Conservation (phyloP, 2,797 vertebrate species). For the Hapalemur alaotrensis region DNA sequence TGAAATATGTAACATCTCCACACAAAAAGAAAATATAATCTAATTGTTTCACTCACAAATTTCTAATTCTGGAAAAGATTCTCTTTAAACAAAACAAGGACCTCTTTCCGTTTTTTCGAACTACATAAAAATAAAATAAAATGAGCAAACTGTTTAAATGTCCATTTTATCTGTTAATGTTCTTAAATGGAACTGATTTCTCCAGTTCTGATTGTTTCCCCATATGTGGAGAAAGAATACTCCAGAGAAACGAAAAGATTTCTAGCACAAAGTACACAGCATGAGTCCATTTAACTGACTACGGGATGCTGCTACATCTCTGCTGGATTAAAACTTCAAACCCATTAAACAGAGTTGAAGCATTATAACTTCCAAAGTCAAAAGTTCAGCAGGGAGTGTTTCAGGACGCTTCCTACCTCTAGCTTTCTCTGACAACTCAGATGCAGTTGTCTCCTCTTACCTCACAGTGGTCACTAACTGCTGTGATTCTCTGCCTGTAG, state of each 20-base stretch:
- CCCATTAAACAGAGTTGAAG: slow-evolving; percentile 78
- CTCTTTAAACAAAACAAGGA: background rate
- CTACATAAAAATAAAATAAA: slow-evolving; percentile 45
- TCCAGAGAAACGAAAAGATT: slow-evolving; percentile 56
- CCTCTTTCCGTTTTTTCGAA: background rate
- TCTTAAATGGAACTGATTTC: slow-evolving; percentile 42
- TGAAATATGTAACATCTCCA: background rate
- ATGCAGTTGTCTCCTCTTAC: background rate
- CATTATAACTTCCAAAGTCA: slow-evolving; percentile 50
- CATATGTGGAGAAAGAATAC: slow-evolving; percentile 28
- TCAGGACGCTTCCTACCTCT: slow-evolving; percentile 58
- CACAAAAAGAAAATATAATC: background rate
- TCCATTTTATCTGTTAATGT: slow-evolving; percentile 47
- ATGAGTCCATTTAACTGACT: slow-evolving; percentile 56
- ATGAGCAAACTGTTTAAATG: slow-evolving; percentile 37
- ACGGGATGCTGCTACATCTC: slow-evolving; percentile 74
- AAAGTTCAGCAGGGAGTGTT: slow-evolving; percentile 70
- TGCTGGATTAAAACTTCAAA: slow-evolving; percentile 64
- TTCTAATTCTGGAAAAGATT: background rate
- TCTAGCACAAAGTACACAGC: background rate
- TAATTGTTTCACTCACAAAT: background rate
- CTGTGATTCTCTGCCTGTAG: background rate
- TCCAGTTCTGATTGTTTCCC: slow-evolving; percentile 36
- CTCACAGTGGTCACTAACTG: slow-evolving; percentile 4
- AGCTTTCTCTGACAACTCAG: slow-evolving; percentile 58